Base-by-base conservation (phyloP, 2,888 invertebrate genomes). In the Apamea sordens region DNA sequence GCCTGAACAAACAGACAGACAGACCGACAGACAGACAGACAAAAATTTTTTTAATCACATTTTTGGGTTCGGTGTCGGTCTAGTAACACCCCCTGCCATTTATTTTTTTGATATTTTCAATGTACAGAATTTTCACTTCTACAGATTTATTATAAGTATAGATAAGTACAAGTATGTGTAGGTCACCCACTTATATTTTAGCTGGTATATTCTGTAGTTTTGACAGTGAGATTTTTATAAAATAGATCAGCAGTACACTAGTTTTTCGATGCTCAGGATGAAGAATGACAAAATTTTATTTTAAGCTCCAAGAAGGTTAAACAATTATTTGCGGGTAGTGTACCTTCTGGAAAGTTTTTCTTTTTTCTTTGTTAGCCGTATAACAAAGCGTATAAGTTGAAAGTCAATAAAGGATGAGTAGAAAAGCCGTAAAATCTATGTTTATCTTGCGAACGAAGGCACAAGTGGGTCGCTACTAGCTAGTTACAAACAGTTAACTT, bases 351-450 rank as follows among this genome's bases (percentile, higher is more conserved):
- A 53, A 85, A 41, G 56, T 41, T 67, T 76, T 18, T 15, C 61
- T 56, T 79, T 64, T 63, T 79, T 73, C 74, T 63, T 69, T 74
- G 53, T 70, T 63, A 69, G 28, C 68, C 70, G 59, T 68, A 65
- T 74, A 77, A 69, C 72, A 76, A 74, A 75, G 65, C 69, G 78
- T 67, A 61, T 75, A 89, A 87, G 84, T 86, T 77, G 73, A 88
- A 86, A 79, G 86, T 86, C 86, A 86, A 86, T 86, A 88, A 88
- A 80, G 69, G 76, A 86, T 86, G 67, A 80, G 89, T 78, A 75
- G 80, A 78, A 83, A 84, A 77, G 80, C 84, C 80, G 80, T 89
- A 84, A 89, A 88, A 89, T 79, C 84, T 80, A 80, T 83, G 87
- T 86, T 87, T 88, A 80, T 86, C 73, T 89, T 80, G 44, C 65